phyloP scores from a whole-genome alignment of 2,113 vertebrate genomes.

The Calyptommatus sinebrachiatus region DNA sequence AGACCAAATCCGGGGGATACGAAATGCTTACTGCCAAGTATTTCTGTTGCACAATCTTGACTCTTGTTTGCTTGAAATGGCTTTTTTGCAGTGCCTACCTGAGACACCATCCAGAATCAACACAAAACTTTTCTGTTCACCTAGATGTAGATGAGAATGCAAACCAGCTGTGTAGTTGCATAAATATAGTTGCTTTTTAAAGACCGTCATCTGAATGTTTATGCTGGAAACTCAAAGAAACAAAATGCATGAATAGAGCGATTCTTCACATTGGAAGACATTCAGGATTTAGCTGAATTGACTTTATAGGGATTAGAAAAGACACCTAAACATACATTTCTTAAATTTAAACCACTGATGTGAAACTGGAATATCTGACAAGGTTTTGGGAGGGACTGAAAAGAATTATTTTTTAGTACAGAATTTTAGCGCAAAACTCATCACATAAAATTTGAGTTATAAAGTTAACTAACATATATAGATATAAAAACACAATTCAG shows the following conservation, averaged over 20 bases:
- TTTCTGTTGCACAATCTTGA: not conserved
- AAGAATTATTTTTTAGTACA: no score
- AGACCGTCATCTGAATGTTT: no score
- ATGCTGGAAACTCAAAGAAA: not conserved
- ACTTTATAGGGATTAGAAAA: not conserved
- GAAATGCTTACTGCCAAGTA: not conserved
- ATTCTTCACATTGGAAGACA: not conserved
- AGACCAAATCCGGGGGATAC: not conserved
- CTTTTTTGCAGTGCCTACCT: not conserved
- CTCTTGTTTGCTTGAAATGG: not conserved
- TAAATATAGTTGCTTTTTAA: no score
- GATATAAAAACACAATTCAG: no score
- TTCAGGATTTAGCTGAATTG: not conserved
- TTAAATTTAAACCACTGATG: no score
- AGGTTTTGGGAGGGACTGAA: no score
- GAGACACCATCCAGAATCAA: not conserved
- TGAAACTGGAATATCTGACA: no score
- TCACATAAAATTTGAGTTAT: no score
- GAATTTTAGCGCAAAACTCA: no score
- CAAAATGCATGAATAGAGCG: not conserved
- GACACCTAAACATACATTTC: not conserved
- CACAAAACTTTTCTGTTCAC: not conserved
- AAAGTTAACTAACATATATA: no score
- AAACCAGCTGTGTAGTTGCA: no score
- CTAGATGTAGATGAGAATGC: not conserved